A percentile compares a stretch with the other conserved stretches of the same genome.
These are phyloP conservation scores for Probosciger aterrimus DNA, from an alignment of 2,113 vertebrate genomes.

Conservation along the genomic window DNA sequence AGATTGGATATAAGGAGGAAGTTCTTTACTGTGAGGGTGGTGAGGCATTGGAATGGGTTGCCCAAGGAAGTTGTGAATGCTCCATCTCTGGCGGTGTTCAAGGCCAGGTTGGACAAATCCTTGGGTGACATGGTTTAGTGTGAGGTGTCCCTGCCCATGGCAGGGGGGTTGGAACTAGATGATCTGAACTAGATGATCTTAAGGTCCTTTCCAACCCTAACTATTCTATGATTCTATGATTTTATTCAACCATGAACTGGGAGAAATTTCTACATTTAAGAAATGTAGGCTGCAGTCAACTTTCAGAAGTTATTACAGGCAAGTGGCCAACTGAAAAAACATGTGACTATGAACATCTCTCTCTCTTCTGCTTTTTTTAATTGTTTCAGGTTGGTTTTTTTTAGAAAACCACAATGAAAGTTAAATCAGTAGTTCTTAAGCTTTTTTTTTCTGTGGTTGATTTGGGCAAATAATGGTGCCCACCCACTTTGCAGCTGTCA, in stretches of 20 bases:
- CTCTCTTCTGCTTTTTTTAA: neutral
- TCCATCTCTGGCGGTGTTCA: no score
- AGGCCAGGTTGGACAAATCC: no score
- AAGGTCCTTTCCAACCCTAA: no score
- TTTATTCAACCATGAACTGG: neutral
- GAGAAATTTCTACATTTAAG: neutral
- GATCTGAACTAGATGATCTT: no score
- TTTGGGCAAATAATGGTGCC: slow-evolving; percentile 1
- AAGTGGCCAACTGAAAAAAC: neutral
- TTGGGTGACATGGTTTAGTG: no score
- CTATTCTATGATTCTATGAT: neutral
- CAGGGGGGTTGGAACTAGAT: no score
- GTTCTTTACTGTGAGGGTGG: no score
- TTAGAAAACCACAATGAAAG: neutral
- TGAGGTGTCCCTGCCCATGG: no score
- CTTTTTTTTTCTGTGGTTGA: neutral
- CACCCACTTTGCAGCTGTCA: neutral
- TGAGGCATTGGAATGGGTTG: no score
- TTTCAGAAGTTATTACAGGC: slow-evolving; percentile 9
- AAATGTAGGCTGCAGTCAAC: neutral
- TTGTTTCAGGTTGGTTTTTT: neutral
- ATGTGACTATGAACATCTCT: neutral
- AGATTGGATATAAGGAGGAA: no score
- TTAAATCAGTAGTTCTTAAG: slow-evolving; percentile 17
- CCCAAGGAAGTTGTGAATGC: no score